Evolutionary conservation across 2,888 invertebrate genomes (phyloP).

Genomic region (Synanthedon andrenaeformis): DNA sequence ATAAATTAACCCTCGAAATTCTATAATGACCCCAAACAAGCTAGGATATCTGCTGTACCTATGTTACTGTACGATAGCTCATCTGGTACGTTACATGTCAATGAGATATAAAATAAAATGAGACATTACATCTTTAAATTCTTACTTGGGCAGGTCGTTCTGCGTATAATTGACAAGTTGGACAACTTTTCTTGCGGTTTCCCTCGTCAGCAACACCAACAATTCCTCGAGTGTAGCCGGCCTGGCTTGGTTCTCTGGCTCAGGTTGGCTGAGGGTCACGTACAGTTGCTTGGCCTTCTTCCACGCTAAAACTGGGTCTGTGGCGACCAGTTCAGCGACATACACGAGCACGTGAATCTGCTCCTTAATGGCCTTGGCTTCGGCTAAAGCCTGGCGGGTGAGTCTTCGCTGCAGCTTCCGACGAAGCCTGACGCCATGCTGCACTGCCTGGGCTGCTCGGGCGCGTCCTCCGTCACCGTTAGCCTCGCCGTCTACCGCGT

Average conservation of each 20-base stretch:
- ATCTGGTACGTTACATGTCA: too few relatives aligned
- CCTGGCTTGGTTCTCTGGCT: conserved; percentile 87
- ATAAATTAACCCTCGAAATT: too few relatives aligned
- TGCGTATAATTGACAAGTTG: conserved; percentile 82
- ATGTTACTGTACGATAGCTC: too few relatives aligned
- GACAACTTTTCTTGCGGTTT: conserved; percentile 81
- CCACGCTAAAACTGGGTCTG: conserved; percentile 81
- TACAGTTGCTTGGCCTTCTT: conserved; percentile 81
- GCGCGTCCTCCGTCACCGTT: conserved; percentile 49
- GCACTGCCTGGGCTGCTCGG: conserved; percentile 79
- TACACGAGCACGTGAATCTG: conserved; percentile 84
- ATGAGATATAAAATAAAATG: too few relatives aligned
- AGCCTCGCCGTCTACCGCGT: conserved; percentile 23
- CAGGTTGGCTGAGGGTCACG: conserved; percentile 77
- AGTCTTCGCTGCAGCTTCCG: conserved; percentile 81
- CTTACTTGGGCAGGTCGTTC: conserved; percentile 71
- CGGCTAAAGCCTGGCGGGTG: conserved; percentile 81
- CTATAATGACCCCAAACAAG: conserved; percentile 1
- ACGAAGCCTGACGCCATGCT: conserved; percentile 82
- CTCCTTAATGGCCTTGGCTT: conserved; percentile 83
- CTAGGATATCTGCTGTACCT: not conserved
- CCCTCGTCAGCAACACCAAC: conserved; percentile 80
- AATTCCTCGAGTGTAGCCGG: conserved; percentile 83
- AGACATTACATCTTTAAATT: too few relatives aligned
- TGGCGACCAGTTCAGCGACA: conserved; percentile 83